These are phyloP conservation scores for Scatophagus argus DNA, from an alignment of 2,113 vertebrate genomes.

Conservation along the genomic window DNA sequence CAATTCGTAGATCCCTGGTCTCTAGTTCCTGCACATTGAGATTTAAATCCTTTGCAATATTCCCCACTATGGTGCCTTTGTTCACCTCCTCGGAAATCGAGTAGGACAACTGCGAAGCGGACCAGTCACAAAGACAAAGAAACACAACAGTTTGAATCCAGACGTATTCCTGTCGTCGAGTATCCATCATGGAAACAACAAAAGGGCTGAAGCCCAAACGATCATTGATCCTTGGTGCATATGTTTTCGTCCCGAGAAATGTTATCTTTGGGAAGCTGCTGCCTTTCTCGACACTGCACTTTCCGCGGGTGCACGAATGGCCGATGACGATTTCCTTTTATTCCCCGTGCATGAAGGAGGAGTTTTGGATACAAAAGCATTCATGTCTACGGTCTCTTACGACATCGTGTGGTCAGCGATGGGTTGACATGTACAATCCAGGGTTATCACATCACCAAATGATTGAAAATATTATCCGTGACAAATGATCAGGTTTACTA, in stretches of 20 bases:
- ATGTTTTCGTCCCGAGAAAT: too few species aligned
- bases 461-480: too few species aligned
- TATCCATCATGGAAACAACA: conserved; percentile 18
- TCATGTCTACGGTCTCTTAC: background rate
- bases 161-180: background rate
- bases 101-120: conserved; percentile 72
- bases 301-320: too few species aligned
- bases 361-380: background rate
- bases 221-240: background rate
- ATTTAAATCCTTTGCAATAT: conserved; percentile 77
- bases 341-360: background rate
- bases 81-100: conserved; percentile 77
- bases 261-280: background rate
- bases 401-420: background rate
- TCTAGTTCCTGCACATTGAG: conserved; percentile 66
- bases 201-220: background rate
- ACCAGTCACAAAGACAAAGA: conserved; percentile 54
- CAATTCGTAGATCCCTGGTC: conserved; percentile 54
- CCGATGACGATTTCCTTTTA: background rate
- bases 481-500: too few species aligned
- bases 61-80: conserved; percentile 75
- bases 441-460: too few species aligned
- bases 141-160: conserved; percentile 22
- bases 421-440: too few species aligned
- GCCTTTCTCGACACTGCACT: background rate